Evolutionary conservation across 2,888 invertebrate species (phyloP), one percentile per base, ranked within the genome.

Genomic region (Smittia sp.): DNA sequence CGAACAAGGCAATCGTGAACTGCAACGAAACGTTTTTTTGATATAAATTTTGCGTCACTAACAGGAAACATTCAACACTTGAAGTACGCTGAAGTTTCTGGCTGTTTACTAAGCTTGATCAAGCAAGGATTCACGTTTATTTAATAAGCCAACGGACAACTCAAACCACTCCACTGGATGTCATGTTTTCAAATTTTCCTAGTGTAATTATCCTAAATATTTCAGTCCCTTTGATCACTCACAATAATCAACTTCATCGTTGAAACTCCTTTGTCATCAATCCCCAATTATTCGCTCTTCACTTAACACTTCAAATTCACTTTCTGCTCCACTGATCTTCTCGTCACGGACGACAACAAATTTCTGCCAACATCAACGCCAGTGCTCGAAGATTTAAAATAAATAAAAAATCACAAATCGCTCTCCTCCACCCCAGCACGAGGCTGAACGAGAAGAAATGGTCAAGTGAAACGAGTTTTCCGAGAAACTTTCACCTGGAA

Each of bases 371-470:
- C 15, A n/a, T 46, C n/a, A 3, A 46, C 15, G 2, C 15, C 6
- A 46, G 46, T 46, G 46, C 15, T n/a, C 46, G 15, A 46, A 46
- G 46, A 11, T 46, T 46, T 46, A 46, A 46, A 15, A 46, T 46
- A 46, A 15, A 46, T 46, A 46, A 46, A 46, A n/a, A 46, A 58
- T 46, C 52, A 46, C 38, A 41, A 20, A 1, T 22, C 18, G 7
- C 67, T 67, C 24, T 6, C 20, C 22, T 9, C 58, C n/a, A 4
- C 18, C 18, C 15, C 52, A 66, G 66, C 38, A 39, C 9, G 4
- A 18, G 32, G 9, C 20, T 38, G 20, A 58, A 58, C 18, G 58
- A 58, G 58, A 58, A 58, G 58, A 58, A 58, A 58, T 58, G 58
- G 18, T 52, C 58, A 18, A 18, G 58, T 20, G 1, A 58, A 58